Evolutionary conservation across 2,888 invertebrate species (phyloP).

Genomic region (Euphydryas editha): DNA sequence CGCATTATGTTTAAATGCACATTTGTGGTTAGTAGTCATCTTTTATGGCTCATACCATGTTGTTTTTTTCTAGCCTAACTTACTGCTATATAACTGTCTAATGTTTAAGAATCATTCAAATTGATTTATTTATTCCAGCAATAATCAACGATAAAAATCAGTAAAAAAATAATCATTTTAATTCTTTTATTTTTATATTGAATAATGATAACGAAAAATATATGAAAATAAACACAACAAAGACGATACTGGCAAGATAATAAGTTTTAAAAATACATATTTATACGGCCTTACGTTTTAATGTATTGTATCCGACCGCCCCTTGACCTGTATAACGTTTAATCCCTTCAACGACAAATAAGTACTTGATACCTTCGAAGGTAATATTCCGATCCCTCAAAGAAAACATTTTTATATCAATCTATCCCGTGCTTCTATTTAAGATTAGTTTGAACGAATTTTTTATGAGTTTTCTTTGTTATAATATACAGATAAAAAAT

Average conservation of each 20-base stretch:
- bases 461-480: conserved; percentile 2
- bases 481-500: background rate
- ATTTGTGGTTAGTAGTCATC: too few relatives aligned
- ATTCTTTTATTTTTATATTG: too few relatives aligned
- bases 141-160: too few relatives aligned
- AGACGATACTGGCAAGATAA: background rate
- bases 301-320: background rate
- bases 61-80: too few relatives aligned
- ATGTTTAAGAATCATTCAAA: too few relatives aligned
- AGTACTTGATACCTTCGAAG: conserved; percentile 22
- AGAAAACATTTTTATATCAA: conserved; percentile 25
- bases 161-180: too few relatives aligned
- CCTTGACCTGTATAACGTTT: conserved; percentile 19
- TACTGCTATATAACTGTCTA: too few relatives aligned
- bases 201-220: too few relatives aligned
- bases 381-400: conserved; percentile 12
- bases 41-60: too few relatives aligned
- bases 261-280: background rate
- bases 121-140: too few relatives aligned
- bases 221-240: too few relatives aligned
- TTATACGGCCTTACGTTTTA: background rate
- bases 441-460: conserved; percentile 1
- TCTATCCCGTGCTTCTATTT: conserved; percentile 13
- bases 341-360: conserved; percentile 26
- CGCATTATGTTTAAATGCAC: too few relatives aligned